These are phyloP conservation scores for Aurelia sp. DNA, from an alignment of 30 jellyfish, hydroid and myxozoan genomes.

Conservation along the genomic window DNA sequence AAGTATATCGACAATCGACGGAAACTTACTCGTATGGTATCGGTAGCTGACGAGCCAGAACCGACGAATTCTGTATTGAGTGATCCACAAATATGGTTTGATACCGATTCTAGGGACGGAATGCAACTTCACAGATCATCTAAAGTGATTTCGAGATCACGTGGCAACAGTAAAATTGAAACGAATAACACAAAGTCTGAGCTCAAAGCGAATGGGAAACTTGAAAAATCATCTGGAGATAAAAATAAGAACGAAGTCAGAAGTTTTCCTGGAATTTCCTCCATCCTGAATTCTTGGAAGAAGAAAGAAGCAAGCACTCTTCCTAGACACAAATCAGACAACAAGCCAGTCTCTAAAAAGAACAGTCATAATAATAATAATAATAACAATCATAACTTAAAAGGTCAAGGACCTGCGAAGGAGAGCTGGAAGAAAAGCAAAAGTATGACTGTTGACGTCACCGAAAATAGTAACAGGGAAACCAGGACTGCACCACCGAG, in stretches of 20 bases:
- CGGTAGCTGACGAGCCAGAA: constrained; percentile 19
- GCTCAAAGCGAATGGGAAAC: not conserved
- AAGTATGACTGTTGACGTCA: constrained; percentile 19
- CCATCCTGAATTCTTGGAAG: constrained; percentile 28
- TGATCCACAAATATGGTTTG: constrained; percentile 72
- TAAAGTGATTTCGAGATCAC: not conserved
- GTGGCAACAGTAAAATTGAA: not conserved
- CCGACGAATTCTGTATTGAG: constrained; percentile 25
- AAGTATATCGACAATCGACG: constrained; percentile 63
- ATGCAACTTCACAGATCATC: not conserved
- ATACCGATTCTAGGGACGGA: constrained; percentile 18
- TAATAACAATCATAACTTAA: not conserved
- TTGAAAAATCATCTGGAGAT: not conserved
- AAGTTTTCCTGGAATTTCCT: constrained; percentile 18
- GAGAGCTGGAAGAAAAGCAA: constrained; percentile 21
- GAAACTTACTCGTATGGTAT: constrained; percentile 50
- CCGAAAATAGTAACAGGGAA: not conserved
- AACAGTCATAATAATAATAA: not conserved
- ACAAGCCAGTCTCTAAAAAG: not conserved
- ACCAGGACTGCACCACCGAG: not conserved
- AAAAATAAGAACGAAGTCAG: not conserved
- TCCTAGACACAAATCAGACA: constrained; percentile 29
- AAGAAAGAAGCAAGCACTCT: constrained; percentile 37
- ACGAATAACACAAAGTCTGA: not conserved
- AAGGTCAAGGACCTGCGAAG: constrained; percentile 1